Evolutionary conservation across 2,888 invertebrate species (phyloP), one percentile per base, ranked within the genome.

Genomic region (Lydus trimaculatus): DNA sequence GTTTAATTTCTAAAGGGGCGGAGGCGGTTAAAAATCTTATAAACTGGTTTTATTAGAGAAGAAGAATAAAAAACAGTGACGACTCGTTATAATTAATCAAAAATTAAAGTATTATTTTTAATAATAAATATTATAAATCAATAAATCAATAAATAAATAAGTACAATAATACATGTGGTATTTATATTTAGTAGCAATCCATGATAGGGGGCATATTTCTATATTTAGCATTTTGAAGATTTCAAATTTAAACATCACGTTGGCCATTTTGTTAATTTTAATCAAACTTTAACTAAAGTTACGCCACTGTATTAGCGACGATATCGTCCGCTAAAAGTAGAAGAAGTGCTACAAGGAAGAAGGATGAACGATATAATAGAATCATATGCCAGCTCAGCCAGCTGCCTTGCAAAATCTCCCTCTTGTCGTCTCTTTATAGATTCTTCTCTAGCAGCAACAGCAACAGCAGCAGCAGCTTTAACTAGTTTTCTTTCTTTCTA

Each of bases 11-110:
- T 78, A 82, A 82, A 81, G 83, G 83, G 84, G 84, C 83, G 84
- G 84, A 84, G 84, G 84, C 83, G 84, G 84, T 83, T 83, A 81
- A 80, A 81, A 83, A 83, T 80, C 80, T 80, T 75, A 73, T 70
- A 78, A 80, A 80, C 81, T 78, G 75, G 81, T 81, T 79, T 77
- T 43, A 17, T 43, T n/a, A 17, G 17, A 17, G 43, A 7, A 8
- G 7, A 17, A 58, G 60, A 68, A 43, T 17, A n/a, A 20, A 13
- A 25, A 33, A 39, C 71, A 71, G 69, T 63, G 73, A 58, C 71
- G 71, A 43, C 60, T 67, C 61, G 31, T 59, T 65, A 25, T 23
- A 23, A 11, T 8, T 11, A 33, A 33, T 15, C 31, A 31, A 31
- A n/a, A 31, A 31, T 31, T 31, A 9, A 31, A 28, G n/a, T n/a